Evolutionary conservation across 2,797 vertebrate genomes (phyloP), one percentile per base, ranked within the genome.

Genomic region (Anas acuta): DNA sequence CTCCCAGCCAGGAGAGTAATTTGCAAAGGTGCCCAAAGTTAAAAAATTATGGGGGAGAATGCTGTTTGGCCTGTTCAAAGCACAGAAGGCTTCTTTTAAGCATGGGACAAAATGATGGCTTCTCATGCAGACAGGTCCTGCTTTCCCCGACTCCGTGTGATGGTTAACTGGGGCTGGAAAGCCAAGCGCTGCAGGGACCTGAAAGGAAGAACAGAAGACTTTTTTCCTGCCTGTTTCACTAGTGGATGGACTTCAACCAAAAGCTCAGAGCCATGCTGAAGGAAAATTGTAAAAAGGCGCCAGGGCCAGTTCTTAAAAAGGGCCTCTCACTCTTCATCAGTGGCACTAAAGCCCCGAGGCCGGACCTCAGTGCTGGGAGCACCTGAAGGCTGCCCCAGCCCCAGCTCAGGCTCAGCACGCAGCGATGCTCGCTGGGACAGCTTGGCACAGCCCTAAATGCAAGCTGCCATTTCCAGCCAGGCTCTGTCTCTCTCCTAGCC

Each of bases 21-120:
- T 94, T 96, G 58, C 75, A 89, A 80, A 93, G 81, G 43, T 95
- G 88, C 84, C 69, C 90, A 84, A 87, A 89, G 77, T 95, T 80
- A 53, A 84, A 92, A 91, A 61, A 43, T 11, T 25, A 17, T 0
- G 9, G 47, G 65, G 7, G 2, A 6, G 66, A 66, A 14, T 58
- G 51, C 57, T 60, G 26, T 66, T 90, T 87, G 88, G 62, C 61
- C 16, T 80, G 49, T 76, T 56, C 30, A 35, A 60, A 28, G 20
- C 65, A 67, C 61, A 89, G 89, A 86, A 67, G 58, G 17, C 39
- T 93, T 49, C 83, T 90, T 56, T 71, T 69, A 85, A 83, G 65
- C 32, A 15, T 56, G 35, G 67, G 78, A 67, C 69, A 37, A 87
- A 64, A 69, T 19, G 88, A 74, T 64, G 81, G 49, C 53, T 85